Percentiles rank a stretch among this genome's conserved stretches.
Evolutionary conservation across 2,113 vertebrate genomes (phyloP).

Genomic region (Myrmecophaga tridactyla): DNA sequence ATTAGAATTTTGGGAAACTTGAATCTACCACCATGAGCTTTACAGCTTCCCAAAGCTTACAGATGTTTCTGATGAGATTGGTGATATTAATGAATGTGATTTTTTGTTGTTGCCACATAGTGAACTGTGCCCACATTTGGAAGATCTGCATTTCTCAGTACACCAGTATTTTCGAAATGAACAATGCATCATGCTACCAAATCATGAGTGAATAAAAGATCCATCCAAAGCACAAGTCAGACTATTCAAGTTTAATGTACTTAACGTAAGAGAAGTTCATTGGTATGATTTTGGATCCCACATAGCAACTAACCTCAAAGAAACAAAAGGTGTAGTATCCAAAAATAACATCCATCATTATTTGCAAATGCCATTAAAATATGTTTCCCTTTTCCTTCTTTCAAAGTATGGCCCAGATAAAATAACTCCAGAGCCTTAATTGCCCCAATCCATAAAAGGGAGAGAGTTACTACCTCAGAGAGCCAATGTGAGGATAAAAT

Average conservation of each 20-base stretch:
- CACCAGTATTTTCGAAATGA: slow-evolving; percentile 4
- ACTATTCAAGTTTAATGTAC: neutral
- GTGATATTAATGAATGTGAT: neutral
- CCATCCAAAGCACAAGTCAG: neutral
- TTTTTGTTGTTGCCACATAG: neutral
- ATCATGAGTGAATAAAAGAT: neutral
- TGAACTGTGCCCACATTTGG: neutral
- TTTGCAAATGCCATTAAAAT: slow-evolving; percentile 4
- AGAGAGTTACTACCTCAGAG: neutral
- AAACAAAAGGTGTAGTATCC: neutral
- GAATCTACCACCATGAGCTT: neutral
- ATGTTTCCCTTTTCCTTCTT: neutral
- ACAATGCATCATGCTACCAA: neutral
- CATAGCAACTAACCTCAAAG: neutral
- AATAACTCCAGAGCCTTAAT: neutral
- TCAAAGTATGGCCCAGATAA: neutral
- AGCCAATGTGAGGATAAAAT: neutral
- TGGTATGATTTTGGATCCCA: neutral
- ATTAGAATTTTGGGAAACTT: neutral
- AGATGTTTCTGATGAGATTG: neutral
- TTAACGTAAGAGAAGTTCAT: neutral
- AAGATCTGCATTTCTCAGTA: neutral
- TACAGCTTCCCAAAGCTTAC: neutral
- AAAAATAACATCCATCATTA: slow-evolving; percentile 5
- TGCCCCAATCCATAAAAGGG: neutral